Percentiles rank a stretch among this genome's conserved stretches.
These are phyloP conservation scores for Melanotaenia pygmaea DNA, from an alignment of 2,797 vertebrate species.

Conservation along the genomic window DNA sequence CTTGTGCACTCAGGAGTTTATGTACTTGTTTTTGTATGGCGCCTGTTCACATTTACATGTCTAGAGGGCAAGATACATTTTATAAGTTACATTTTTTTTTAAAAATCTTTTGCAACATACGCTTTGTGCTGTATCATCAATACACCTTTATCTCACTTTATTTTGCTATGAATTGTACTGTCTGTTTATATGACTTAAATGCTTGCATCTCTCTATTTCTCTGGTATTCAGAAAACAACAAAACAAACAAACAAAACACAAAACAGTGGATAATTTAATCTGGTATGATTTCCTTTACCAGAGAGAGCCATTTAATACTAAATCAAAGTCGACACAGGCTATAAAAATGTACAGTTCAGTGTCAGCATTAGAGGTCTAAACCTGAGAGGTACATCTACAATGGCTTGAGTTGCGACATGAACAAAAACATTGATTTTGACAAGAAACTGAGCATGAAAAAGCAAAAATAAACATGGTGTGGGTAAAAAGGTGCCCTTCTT, in stretches of 20 bases:
- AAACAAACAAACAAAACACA: not conserved
- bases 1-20: too few relatives aligned
- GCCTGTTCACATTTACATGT: too few relatives aligned
- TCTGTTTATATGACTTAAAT: constrained; percentile 1
- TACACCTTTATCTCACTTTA: not conserved
- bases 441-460: not conserved
- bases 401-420: not conserved
- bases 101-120: constrained; percentile 29
- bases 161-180: not conserved
- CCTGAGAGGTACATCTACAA: not conserved
- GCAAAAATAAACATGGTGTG: not conserved
- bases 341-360: not conserved
- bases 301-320: not conserved
- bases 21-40: not conserved
- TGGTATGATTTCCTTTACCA: not conserved
- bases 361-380: not conserved
- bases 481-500: not conserved
- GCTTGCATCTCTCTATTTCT: not conserved
- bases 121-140: constrained; percentile 17
- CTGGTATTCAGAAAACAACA: not conserved
- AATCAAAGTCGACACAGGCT: not conserved
- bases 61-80: too few relatives aligned
- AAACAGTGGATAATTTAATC: not conserved
- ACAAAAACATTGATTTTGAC: not conserved
- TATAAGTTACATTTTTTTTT: constrained; percentile 46